A percentile compares a stretch with the other conserved stretches of the same genome.
These are phyloP conservation scores for Periphyllus acericola DNA, from an alignment of 2,888 invertebrate species.

Conservation along the genomic window DNA sequence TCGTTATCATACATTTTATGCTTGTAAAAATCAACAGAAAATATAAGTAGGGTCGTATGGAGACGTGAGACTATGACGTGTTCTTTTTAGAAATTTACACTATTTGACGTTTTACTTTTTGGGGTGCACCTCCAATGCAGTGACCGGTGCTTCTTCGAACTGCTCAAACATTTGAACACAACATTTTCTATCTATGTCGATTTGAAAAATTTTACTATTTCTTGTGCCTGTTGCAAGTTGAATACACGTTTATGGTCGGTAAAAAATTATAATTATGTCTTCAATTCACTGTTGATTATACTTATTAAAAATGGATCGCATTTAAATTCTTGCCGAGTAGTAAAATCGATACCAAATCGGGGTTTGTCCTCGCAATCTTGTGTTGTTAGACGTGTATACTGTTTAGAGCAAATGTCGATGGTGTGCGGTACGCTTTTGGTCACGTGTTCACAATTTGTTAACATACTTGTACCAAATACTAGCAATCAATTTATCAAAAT, in stretches of 20 bases:
- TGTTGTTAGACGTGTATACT: too few relatives aligned
- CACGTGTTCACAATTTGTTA: too few relatives aligned
- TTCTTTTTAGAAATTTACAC: too few relatives aligned
- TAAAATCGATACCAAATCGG: neutral
- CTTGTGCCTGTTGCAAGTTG: slow-evolving; percentile 3
- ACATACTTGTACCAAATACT: too few relatives aligned
- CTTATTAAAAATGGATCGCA: slow-evolving; percentile 43
- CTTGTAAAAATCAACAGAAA: neutral
- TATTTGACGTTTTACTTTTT: neutral
- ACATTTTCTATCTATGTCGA: slow-evolving; percentile 8
- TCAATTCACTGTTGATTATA: neutral
- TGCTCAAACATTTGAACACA: slow-evolving; percentile 3
- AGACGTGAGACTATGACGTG: neutral
- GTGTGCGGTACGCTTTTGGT: too few relatives aligned
- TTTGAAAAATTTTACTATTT: slow-evolving; percentile 13
- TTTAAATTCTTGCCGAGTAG: neutral
- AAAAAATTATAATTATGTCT: neutral
- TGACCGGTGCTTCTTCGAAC: slow-evolving; percentile 6
- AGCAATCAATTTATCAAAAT: too few relatives aligned
- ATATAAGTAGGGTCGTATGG: neutral
- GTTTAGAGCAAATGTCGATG: too few relatives aligned
- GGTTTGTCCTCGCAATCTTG: neutral
- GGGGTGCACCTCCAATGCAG: slow-evolving; percentile 14
- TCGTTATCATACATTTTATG: neutral
- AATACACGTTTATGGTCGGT: neutral